Base-by-base conservation (phyloP, 2,888 invertebrate species). In the Diploptera punctata region DNA sequence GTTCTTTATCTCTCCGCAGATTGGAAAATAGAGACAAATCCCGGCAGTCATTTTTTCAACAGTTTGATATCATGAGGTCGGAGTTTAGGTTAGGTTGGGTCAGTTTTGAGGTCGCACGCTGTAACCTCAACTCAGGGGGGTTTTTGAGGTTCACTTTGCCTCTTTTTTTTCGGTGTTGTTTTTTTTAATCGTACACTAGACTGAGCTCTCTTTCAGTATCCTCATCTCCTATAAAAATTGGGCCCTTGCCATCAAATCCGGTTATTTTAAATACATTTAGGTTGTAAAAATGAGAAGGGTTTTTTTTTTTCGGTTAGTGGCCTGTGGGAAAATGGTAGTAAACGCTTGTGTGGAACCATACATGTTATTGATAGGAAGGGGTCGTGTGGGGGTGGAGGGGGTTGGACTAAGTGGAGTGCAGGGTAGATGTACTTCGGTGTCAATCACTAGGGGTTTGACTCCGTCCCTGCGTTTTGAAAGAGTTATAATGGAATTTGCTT, bases 121-220 rank as follows among this genome's bases (percentile, higher is more conserved):
- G 73, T 73, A 77, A 77, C 76, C 75, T 76, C 74, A 73, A 70
- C 72, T 73, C 75, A 68, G 70, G 67, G 70, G 74, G 72, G 75
- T 73, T 75, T 75, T 72, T 69, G 73, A 74, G 79, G 80, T 81
- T 79, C 79, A 77, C 77, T 73, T 68, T 67, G 71, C 72, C 81
- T 80, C 80, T 81, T 68, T 54, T n/a, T n/a, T 80, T 81, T 81
- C 79, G 54, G 38, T 62, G 61, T 57, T 70, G 73, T 68, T 73
- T 75, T 75, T 75, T 76, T 76, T 75, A 74, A 72, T 75, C 71
- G 72, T 31, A 61, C 62, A 49, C 47, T 49, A 70, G 70, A 70
- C 44, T 54, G 47, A 62, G 70, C 47, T 70, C 47, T 60, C 70
- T 70, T 70, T 43, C n/a, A 65, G 70, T 70, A 70, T 47, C 5